A percentile compares a stretch with the other conserved stretches of the same genome.
Evolutionary conservation across 2,888 invertebrate genomes (phyloP).

Genomic region (Orthosia cruda): DNA sequence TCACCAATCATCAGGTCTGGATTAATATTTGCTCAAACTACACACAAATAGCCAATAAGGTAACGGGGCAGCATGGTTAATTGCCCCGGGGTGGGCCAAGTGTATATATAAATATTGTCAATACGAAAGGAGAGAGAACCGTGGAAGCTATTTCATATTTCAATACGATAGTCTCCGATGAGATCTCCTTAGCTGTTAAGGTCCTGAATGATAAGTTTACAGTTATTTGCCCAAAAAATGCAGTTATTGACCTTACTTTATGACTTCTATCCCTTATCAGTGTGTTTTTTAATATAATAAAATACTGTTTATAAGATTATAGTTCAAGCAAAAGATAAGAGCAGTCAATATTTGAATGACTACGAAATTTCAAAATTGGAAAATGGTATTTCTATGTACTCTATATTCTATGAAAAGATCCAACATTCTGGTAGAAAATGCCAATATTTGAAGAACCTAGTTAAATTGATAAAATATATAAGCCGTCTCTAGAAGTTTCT

Average conservation of each 20-base stretch:
- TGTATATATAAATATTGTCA: no score
- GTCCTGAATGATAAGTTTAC: background rate
- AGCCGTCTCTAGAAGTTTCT: background rate
- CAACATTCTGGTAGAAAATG: background rate
- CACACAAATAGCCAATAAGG: no score
- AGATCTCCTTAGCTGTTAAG: no score
- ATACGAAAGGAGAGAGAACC: no score
- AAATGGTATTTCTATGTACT: background rate
- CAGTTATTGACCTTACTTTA: background rate
- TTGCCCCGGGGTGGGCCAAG: no score
- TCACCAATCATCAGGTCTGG: background rate
- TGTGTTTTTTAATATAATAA: background rate
- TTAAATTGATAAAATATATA: constrained; percentile 2
- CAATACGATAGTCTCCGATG: no score
- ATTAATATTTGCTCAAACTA: background rate
- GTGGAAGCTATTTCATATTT: no score
- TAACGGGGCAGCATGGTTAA: no score
- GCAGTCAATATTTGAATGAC: background rate
- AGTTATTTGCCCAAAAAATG: background rate
- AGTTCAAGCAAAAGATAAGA: background rate
- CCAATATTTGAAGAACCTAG: background rate
- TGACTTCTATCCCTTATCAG: background rate
- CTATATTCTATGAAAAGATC: constrained; percentile 2
- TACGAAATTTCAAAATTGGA: constrained; percentile 16
- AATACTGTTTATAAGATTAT: background rate